phyloP scores from a whole-genome alignment of 1,140 invertebrate species.

The Ceratitis capitata region DNA sequence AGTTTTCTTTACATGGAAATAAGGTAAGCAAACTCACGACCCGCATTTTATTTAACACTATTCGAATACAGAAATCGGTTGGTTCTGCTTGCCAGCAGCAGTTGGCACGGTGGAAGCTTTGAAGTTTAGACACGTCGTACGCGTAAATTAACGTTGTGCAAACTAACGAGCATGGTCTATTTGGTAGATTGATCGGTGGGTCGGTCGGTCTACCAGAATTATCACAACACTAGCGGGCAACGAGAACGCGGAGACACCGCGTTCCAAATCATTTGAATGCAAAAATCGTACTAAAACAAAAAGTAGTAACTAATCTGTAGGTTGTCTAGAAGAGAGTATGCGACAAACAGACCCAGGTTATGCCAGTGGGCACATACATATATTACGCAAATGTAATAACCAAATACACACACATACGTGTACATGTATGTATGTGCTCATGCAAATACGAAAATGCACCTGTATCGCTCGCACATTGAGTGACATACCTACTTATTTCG shows the following conservation, averaged over 20 bases:
- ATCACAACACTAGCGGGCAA: neutral
- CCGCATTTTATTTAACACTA: too few relatives aligned
- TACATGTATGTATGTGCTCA: neutral
- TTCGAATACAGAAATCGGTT: too few relatives aligned
- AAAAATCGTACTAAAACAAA: slow-evolving; percentile 54
- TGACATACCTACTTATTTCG: neutral
- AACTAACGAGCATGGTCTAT: neutral
- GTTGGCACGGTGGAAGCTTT: neutral
- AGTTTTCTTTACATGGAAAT: neutral
- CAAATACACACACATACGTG: neutral
- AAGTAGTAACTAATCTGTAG: slow-evolving; percentile 5
- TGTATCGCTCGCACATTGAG: too few relatives aligned
- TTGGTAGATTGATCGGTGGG: too few relatives aligned
- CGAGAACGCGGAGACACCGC: neutral
- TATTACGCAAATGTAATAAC: too few relatives aligned
- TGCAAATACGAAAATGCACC: neutral
- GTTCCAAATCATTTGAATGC: slow-evolving; percentile 56
- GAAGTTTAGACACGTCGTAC: neutral
- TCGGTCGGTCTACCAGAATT: too few relatives aligned
- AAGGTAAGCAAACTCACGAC: neutral
- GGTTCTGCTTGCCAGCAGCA: too few relatives aligned
- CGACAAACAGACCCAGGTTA: slow-evolving; percentile 4
- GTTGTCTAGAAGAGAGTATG: too few relatives aligned
- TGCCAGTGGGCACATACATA: neutral
- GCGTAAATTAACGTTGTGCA: neutral